These are phyloP conservation scores for Koerneria pararmatus DNA, from an alignment of 2,888 invertebrate genomes.

Conservation along the genomic window DNA sequence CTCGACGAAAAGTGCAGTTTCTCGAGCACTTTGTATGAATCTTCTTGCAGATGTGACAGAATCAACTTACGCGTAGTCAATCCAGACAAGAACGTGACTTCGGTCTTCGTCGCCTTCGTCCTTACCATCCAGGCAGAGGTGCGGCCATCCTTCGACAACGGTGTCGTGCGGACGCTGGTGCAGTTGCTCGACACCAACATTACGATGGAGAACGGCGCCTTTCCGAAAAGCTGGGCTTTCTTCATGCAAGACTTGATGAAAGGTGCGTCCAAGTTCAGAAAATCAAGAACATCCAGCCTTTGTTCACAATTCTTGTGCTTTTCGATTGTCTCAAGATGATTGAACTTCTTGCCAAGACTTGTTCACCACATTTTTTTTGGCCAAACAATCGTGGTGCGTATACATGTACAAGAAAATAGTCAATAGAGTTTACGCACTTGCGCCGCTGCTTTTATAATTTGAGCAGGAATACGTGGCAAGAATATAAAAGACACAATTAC, in stretches of 20 bases:
- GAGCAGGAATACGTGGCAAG: too few species aligned
- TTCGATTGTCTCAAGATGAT: too few species aligned
- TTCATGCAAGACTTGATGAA: slow-evolving; percentile 53
- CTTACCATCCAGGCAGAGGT: slow-evolving; percentile 33
- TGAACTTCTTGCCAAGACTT: slow-evolving; percentile 1
- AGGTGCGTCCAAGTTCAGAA: slow-evolving; percentile 27
- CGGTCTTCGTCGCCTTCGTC: slow-evolving; percentile 52
- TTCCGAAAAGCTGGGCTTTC: slow-evolving; percentile 47
- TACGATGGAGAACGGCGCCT: slow-evolving; percentile 53
- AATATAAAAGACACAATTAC: too few species aligned
- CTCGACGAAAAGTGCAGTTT: too few species aligned
- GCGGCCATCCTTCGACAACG: slow-evolving; percentile 39
- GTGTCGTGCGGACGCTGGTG: slow-evolving; percentile 41
- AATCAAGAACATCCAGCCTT: background rate
- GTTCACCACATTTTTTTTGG: too few species aligned
- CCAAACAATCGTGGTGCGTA: too few species aligned
- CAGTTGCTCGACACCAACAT: slow-evolving; percentile 51
- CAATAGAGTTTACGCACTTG: too few species aligned
- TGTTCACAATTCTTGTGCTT: slow-evolving; percentile 1
- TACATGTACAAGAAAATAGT: too few species aligned
- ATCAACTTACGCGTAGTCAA: slow-evolving; percentile 53
- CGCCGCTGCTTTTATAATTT: too few species aligned
- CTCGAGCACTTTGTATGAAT: too few species aligned
- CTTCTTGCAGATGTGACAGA: slow-evolving; percentile 43
- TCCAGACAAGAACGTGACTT: slow-evolving; percentile 44